Conservation (phyloP, 2,888 invertebrate genomes). For the Aspidiotus destructor region DNA sequence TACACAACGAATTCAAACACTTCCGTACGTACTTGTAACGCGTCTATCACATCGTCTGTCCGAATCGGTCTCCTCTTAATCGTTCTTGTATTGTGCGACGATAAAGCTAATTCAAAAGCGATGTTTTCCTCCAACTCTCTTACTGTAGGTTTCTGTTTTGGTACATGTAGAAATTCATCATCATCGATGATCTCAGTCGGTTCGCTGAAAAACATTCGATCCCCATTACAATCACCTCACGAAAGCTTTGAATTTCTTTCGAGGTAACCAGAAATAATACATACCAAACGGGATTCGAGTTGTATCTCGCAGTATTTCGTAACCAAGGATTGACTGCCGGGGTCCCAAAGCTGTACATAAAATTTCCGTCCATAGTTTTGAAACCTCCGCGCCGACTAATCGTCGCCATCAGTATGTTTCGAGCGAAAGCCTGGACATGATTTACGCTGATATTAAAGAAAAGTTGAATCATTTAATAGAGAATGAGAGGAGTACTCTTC, state of each 20-base stretch:
- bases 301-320: slow-evolving; percentile 47
- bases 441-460: neutral
- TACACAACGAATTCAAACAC: neutral
- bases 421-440: slow-evolving; percentile 56
- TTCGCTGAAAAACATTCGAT: slow-evolving; percentile 12
- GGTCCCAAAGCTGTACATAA: slow-evolving; percentile 69
- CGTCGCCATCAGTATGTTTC: slow-evolving; percentile 68
- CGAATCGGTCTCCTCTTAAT: slow-evolving; percentile 9
- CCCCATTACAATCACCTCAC: neutral
- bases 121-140: slow-evolving; percentile 22
- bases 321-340: slow-evolving; percentile 72
- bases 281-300: slow-evolving; percentile 16
- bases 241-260: no score
- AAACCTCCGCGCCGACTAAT: slow-evolving; percentile 73
- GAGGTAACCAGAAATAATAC: neutral
- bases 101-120: slow-evolving; percentile 23
- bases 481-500: neutral
- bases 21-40: neutral
- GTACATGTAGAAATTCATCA: slow-evolving; percentile 24
- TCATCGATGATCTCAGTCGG: slow-evolving; percentile 21
- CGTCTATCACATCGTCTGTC: slow-evolving; percentile 17
- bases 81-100: slow-evolving; percentile 20
- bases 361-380: slow-evolving; percentile 59
- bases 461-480: neutral
- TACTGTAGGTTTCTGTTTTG: slow-evolving; percentile 19